These are phyloP conservation scores for Notarius lentiginosus DNA, from an alignment of 2,113 vertebrate genomes.

Conservation along the genomic window DNA sequence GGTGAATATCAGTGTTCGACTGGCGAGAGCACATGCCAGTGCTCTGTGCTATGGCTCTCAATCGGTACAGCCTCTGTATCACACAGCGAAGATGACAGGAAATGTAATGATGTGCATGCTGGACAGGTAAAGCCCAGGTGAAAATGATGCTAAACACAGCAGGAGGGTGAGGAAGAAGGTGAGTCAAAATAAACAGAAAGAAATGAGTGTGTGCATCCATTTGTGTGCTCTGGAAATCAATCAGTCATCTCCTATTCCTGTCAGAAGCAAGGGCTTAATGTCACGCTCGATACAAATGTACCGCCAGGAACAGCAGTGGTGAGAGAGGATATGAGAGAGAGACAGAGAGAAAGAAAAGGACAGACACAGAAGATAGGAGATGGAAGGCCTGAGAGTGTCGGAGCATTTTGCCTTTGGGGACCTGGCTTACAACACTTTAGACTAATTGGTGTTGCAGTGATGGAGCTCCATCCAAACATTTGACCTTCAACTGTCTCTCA, in stretches of 20 bases:
- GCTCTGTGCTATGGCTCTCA: not conserved
- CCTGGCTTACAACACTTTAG: constrained; percentile 7
- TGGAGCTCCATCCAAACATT: not conserved
- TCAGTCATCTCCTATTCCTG: constrained; percentile 66
- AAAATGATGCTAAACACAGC: constrained; percentile 1
- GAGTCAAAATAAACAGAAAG: constrained; percentile 49
- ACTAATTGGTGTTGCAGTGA: not conserved
- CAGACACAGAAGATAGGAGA: not conserved
- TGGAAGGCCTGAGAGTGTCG: constrained; percentile 5
- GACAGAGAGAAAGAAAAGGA: not conserved
- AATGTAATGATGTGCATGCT: constrained; percentile 34
- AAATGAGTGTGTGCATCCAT: constrained; percentile 32
- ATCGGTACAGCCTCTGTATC: constrained; percentile 28
- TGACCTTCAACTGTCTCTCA: constrained; percentile 23
- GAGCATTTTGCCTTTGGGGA: constrained; percentile 3
- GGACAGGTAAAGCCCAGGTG: constrained; percentile 34
- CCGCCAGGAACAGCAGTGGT: constrained; percentile 13
- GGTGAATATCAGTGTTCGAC: not conserved
- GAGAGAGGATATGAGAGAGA: not conserved
- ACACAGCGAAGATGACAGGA: constrained; percentile 34
- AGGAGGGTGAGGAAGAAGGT: not conserved
- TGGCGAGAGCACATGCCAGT: not conserved
- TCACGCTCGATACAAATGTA: constrained; percentile 56
- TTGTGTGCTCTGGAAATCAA: constrained; percentile 66
- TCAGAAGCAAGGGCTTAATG: constrained; percentile 61